Base-by-base conservation (phyloP, 2,113 vertebrate genomes). In the Bothrops jararaca region DNA sequence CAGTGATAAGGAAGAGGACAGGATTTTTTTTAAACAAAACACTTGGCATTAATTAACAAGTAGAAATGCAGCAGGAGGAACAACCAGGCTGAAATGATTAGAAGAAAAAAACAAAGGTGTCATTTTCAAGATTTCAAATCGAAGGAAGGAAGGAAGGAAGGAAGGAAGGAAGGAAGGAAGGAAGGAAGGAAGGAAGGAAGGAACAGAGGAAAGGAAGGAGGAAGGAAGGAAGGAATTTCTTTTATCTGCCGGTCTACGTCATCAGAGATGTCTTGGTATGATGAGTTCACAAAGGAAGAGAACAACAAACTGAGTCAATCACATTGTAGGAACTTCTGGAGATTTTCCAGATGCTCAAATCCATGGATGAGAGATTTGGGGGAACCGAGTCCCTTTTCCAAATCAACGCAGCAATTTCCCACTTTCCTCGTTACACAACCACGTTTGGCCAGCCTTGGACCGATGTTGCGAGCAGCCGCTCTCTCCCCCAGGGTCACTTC, bases 41-140 rank as follows among this genome's bases (percentile, higher is more conserved):
- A 2, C 69, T 26, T 3, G 42, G 34, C 52, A n/a, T 34, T 48
- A 29, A 80, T 3, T 4, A 52, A n/a, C 64, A n/a, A 34, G 4
- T 13, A 0, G 4, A 80, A 0, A 0, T 39, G 85, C 11, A 0
- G 0, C 92, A 42, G 3, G 52, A 39, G 1, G 4, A 89, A 15
- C 85, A 54, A 0, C 1, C 20, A 23, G 26, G 8, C 48, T 54
- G 8, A 69, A 86, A 50, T 29, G 48, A 29, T 48, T 50, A 29
- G 45, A 50, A 24, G 26, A 5, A 12, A 18, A 48, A 52, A 13
- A 1, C 2, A 5, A 42, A 89, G 23, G 22, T 58, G 34, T 13
- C 22, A 23, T 39, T 69, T 64, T 8, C 10, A 23, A 5, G 12
- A 86, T 86, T 86, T 50, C 42, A 86, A 12, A 24, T 15, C 0